Conservation (phyloP, 2,888 invertebrate genomes). For the Dynastes hyllus region DNA sequence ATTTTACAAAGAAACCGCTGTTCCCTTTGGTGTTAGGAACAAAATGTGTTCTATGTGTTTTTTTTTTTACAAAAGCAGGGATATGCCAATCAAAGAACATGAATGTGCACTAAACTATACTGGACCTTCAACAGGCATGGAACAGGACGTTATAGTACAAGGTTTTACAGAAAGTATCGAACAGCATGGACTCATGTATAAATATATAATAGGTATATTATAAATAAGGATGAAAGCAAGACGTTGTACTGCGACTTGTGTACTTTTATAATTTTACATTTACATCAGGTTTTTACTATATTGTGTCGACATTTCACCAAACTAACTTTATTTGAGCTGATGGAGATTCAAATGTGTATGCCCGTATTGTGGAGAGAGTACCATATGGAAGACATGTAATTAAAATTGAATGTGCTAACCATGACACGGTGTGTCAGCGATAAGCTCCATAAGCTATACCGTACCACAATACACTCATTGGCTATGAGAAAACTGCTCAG, state of each 20-base stretch:
- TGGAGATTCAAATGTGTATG: slow-evolving; percentile 65
- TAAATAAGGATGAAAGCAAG: background rate
- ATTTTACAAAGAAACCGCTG: too few species aligned
- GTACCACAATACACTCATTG: background rate
- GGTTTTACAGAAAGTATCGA: slow-evolving; percentile 61
- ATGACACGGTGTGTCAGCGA: slow-evolving; percentile 43
- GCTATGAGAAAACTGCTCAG: background rate
- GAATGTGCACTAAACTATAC: too few species aligned
- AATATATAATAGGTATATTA: slow-evolving; percentile 10
- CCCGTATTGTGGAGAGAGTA: slow-evolving; percentile 13
- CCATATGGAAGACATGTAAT: slow-evolving; percentile 58
- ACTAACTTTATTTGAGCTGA: slow-evolving; percentile 31
- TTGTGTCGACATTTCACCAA: slow-evolving; percentile 59
- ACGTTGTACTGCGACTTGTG: too few species aligned
- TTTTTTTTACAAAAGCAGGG: too few species aligned
- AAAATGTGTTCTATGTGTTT: too few species aligned
- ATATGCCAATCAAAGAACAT: slow-evolving; percentile 12
- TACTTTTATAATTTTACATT: background rate
- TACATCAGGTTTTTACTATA: slow-evolving; percentile 51
- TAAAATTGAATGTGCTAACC: slow-evolving; percentile 64
- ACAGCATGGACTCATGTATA: slow-evolving; percentile 61
- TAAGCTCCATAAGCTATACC: background rate
- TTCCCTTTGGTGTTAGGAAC: too few species aligned
- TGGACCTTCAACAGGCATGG: too few species aligned
- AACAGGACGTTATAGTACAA: slow-evolving; percentile 59